Evolutionary conservation across 2,888 invertebrate species (phyloP).

Genomic region (Trisateles emortualis): DNA sequence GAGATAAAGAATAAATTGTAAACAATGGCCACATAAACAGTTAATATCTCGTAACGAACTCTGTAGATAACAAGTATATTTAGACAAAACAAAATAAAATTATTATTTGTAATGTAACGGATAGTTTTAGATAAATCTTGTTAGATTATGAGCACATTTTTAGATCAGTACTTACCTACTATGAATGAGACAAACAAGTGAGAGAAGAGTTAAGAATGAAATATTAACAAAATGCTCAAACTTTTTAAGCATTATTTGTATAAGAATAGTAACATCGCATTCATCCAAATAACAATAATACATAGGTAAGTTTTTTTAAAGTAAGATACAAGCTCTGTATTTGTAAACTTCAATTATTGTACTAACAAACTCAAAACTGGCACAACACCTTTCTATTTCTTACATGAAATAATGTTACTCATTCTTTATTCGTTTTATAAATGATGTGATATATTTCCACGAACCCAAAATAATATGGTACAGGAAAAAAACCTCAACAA

Average conservation of each 20-base stretch:
- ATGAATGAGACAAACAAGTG: neutral
- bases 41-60: conserved; percentile 71
- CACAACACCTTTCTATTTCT: conserved; percentile 47
- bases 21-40: conserved; percentile 72
- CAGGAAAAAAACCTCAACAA: conserved; percentile 2
- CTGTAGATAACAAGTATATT: conserved; percentile 68
- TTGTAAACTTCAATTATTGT: conserved; percentile 39
- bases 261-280: conserved; percentile 23
- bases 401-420: conserved; percentile 30
- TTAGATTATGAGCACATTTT: conserved; percentile 18
- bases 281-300: conserved; percentile 35
- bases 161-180: conserved; percentile 8
- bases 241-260: conserved; percentile 29
- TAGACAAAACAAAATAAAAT: conserved; percentile 71
- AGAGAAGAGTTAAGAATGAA: conserved; percentile 7
- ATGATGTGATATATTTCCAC: conserved; percentile 11
- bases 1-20: conserved; percentile 79
- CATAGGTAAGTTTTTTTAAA: conserved; percentile 24
- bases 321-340: conserved; percentile 16
- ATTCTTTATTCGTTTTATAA: conserved; percentile 34
- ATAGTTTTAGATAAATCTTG: conserved; percentile 33
- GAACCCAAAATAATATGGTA: conserved; percentile 1
- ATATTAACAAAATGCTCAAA: conserved; percentile 11
- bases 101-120: conserved; percentile 43
- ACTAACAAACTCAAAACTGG: conserved; percentile 37